These are phyloP conservation scores for Lycocorax pyrrhopterus DNA, from an alignment of 2,113 vertebrate genomes.

Conservation along the genomic window DNA sequence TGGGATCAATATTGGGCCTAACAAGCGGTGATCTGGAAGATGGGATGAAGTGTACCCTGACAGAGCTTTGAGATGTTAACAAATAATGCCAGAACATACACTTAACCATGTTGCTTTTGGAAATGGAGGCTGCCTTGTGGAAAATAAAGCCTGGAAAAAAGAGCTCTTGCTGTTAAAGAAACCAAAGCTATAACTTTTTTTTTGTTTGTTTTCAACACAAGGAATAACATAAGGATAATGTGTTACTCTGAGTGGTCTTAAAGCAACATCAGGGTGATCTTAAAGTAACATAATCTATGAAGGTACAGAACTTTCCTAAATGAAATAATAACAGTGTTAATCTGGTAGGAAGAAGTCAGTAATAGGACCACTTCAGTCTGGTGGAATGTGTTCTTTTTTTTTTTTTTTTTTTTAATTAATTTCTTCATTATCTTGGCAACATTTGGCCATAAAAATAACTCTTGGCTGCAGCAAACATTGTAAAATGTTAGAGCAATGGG, in stretches of 20 bases:
- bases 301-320: background rate
- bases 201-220: background rate
- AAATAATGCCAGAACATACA: background rate
- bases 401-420: background rate
- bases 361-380: background rate
- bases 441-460: background rate
- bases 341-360: background rate
- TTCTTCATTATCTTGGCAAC: background rate
- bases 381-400: background rate
- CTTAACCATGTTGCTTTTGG: background rate
- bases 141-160: background rate
- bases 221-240: background rate
- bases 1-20: background rate
- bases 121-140: background rate
- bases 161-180: background rate
- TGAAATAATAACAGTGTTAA: background rate
- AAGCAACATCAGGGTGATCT: background rate
- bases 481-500: background rate
- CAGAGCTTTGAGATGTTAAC: background rate
- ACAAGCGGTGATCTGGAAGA: background rate
- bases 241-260: background rate
- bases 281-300: background rate
- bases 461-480: background rate
- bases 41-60: background rate
- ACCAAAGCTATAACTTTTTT: background rate